phyloP scores from a whole-genome alignment of 92 coral and sea anemone genomes.

The Montipora capitata region DNA sequence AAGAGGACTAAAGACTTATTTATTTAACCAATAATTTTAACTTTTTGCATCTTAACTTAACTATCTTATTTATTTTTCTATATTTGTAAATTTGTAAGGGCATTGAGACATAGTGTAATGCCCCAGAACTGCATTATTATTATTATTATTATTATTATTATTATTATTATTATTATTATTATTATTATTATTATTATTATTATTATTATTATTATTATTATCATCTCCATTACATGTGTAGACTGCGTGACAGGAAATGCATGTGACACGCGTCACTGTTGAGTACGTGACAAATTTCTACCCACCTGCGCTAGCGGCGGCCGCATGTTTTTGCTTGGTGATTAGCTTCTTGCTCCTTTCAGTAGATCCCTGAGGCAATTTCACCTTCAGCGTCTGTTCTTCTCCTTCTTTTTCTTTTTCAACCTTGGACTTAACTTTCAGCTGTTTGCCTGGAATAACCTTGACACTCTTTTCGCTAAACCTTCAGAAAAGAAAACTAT shows the following conservation, averaged over 20 bases:
- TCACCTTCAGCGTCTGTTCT: constrained; percentile 55
- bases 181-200: too few relatives aligned
- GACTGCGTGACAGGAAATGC: neutral
- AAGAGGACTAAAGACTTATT: too few relatives aligned
- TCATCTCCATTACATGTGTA: neutral
- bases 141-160: too few relatives aligned
- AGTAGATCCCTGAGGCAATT: constrained; percentile 52
- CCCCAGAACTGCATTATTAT: too few relatives aligned
- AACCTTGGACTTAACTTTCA: constrained; percentile 50
- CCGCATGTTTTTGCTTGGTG: constrained; percentile 74
- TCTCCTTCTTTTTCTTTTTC: neutral
- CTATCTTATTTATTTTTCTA: too few relatives aligned
- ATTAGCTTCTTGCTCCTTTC: constrained; percentile 66
- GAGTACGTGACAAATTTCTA: neutral
- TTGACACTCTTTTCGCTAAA: constrained; percentile 64
- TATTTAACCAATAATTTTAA: too few relatives aligned
- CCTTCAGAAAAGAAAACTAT: constrained; percentile 18
- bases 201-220: too few relatives aligned
- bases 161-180: too few relatives aligned
- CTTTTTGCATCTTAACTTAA: too few relatives aligned
- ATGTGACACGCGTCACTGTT: neutral
- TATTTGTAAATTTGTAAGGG: too few relatives aligned
- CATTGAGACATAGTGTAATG: too few relatives aligned
- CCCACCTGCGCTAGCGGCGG: constrained; percentile 55
- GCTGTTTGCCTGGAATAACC: constrained; percentile 27